These are phyloP conservation scores for Euproctis similis DNA, from an alignment of 2,888 invertebrate genomes.

Conservation along the genomic window DNA sequence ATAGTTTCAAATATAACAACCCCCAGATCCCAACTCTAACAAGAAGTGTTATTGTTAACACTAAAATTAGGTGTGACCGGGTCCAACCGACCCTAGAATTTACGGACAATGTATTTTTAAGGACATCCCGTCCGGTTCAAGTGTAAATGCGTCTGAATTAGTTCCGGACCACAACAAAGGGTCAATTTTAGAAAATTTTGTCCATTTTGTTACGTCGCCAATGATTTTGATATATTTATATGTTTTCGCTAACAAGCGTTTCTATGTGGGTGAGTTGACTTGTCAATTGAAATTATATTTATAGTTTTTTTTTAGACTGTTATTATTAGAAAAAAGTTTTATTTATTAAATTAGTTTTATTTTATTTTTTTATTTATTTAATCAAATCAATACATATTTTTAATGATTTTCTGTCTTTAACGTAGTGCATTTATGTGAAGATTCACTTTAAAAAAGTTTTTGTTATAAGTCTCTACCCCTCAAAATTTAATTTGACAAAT, in stretches of 20 bases:
- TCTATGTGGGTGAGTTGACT: slow-evolving; percentile 40
- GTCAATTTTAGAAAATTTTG: slow-evolving; percentile 53
- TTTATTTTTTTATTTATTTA: background rate
- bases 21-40: slow-evolving; percentile 5
- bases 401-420: too few species aligned
- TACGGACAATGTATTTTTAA: slow-evolving; percentile 70
- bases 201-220: slow-evolving; percentile 43
- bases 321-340: background rate
- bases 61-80: slow-evolving; percentile 57
- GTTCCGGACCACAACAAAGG: slow-evolving; percentile 57
- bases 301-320: slow-evolving; percentile 5
- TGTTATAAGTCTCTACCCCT: too few species aligned
- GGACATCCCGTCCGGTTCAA: slow-evolving; percentile 55
- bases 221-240: slow-evolving; percentile 51
- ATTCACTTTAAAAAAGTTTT: too few species aligned
- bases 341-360: background rate
- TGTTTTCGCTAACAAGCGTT: slow-evolving; percentile 42
- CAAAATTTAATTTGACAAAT: slow-evolving; percentile 9
- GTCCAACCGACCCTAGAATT: slow-evolving; percentile 58
- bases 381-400: too few species aligned
- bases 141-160: slow-evolving; percentile 64
- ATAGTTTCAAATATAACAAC: too few species aligned
- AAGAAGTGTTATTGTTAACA: slow-evolving; percentile 32
- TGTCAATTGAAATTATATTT: slow-evolving; percentile 19
- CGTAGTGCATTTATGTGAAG: too few species aligned